These are phyloP conservation scores for Pachycephala philippinensis DNA, from an alignment of 2,113 vertebrate genomes.

Conservation along the genomic window DNA sequence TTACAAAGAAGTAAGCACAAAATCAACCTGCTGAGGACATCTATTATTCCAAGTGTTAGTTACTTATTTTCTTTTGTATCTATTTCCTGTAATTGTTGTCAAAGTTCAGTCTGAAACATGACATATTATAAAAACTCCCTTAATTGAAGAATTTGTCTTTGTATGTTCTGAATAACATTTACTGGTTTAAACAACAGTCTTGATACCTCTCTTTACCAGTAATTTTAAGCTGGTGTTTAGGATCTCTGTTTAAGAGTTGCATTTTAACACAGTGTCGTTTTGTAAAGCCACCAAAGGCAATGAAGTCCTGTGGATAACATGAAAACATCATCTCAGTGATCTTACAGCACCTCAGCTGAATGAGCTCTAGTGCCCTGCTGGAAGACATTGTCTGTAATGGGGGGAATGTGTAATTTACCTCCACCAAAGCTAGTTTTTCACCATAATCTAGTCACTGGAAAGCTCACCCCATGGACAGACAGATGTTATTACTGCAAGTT, in stretches of 20 bases:
- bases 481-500: neutral
- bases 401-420: neutral
- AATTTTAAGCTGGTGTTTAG: neutral
- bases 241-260: neutral
- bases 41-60: neutral
- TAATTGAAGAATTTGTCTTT: neutral
- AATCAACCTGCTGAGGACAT: neutral
- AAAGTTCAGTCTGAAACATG: neutral
- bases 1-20: neutral
- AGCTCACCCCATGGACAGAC: neutral
- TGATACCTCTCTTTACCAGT: neutral
- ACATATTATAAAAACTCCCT: neutral
- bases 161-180: neutral
- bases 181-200: neutral
- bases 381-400: neutral
- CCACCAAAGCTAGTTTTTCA: neutral
- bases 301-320: neutral
- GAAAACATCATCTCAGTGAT: neutral
- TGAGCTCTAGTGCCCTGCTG: neutral
- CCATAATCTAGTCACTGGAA: neutral
- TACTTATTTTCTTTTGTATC: neutral
- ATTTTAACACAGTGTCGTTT: neutral
- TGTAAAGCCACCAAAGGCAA: neutral
- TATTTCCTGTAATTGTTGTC: neutral
- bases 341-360: neutral